These are phyloP conservation scores for Ephydatia muelleri DNA, from an alignment of 37 sponge, comb jelly and placozoan species.

Conservation along the genomic window DNA sequence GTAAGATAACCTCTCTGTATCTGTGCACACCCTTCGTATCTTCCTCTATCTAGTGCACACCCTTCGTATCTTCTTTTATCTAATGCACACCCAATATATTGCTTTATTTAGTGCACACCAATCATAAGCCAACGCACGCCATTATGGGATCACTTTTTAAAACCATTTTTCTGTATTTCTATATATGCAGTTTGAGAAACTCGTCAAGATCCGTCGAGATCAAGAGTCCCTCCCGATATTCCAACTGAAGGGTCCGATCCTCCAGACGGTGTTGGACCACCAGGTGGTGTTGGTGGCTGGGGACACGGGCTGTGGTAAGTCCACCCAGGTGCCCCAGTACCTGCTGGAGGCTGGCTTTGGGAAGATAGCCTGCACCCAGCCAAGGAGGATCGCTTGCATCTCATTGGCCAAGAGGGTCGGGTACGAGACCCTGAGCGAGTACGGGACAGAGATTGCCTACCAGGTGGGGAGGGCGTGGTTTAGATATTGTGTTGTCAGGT, in stretches of 20 bases:
- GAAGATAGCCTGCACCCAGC: constrained; percentile 95
- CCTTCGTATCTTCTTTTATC: too few species aligned
- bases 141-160: too few species aligned
- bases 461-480: too few species aligned
- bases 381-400: constrained; percentile 93
- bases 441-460: constrained; percentile 91
- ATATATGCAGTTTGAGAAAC: constrained; percentile 81
- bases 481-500: too few species aligned
- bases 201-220: constrained; percentile 65
- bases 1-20: too few species aligned
- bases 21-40: too few species aligned
- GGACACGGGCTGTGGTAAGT: constrained; percentile 97
- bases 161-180: too few species aligned
- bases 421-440: constrained; percentile 89
- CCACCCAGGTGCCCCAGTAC: constrained; percentile 98
- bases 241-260: constrained; percentile 67
- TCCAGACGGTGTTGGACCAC: constrained; percentile 46
- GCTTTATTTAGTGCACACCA: too few species aligned
- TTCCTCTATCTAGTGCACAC: too few species aligned
- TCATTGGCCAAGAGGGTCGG: constrained; percentile 94
- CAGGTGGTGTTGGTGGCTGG: constrained; percentile 91
- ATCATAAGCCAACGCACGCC: too few species aligned
- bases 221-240: constrained; percentile 74
- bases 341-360: constrained; percentile 71
- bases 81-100: too few species aligned